Conservation (phyloP, 2,888 invertebrate genomes). For the Oxyscelio sp. region DNA sequence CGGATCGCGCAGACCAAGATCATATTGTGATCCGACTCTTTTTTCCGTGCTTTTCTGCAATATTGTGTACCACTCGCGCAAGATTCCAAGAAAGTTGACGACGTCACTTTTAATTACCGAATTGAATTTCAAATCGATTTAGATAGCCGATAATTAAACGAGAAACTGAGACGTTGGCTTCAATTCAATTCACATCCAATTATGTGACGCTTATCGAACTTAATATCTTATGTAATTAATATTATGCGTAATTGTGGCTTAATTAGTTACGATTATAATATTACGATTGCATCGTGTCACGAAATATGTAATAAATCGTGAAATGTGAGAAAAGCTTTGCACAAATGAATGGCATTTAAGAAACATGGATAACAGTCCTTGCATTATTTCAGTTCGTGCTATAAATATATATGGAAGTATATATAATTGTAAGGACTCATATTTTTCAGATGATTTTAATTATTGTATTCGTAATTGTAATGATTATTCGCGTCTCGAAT, state of each 20-base stretch:
- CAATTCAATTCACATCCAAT: conserved; percentile 51
- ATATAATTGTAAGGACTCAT: too few relatives aligned
- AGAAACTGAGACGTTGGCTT: conserved; percentile 17
- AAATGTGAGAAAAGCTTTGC: background rate
- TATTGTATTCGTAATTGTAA: too few relatives aligned
- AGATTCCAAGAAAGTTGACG: conserved; percentile 34
- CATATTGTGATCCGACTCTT: conserved; percentile 48
- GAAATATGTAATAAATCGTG: conserved; percentile 11
- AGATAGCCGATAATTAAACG: conserved; percentile 39
- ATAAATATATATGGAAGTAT: too few relatives aligned
- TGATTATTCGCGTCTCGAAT: too few relatives aligned
- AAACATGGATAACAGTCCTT: too few relatives aligned
- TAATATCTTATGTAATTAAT: conserved; percentile 37
- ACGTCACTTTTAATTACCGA: conserved; percentile 53
- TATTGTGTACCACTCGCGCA: conserved; percentile 16
- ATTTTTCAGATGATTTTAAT: too few relatives aligned
- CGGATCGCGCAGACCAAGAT: conserved; percentile 45
- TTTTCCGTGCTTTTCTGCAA: conserved; percentile 60
- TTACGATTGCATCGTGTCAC: background rate
- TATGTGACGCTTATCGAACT: conserved; percentile 27
- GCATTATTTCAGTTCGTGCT: too few relatives aligned
- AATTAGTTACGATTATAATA: conserved; percentile 43
- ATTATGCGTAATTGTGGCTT: conserved; percentile 36
- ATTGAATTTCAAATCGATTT: conserved; percentile 65
- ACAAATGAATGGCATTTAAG: background rate